phyloP scores from a whole-genome alignment of 2,888 invertebrate species.

The Dorcus parallelipipedus region DNA sequence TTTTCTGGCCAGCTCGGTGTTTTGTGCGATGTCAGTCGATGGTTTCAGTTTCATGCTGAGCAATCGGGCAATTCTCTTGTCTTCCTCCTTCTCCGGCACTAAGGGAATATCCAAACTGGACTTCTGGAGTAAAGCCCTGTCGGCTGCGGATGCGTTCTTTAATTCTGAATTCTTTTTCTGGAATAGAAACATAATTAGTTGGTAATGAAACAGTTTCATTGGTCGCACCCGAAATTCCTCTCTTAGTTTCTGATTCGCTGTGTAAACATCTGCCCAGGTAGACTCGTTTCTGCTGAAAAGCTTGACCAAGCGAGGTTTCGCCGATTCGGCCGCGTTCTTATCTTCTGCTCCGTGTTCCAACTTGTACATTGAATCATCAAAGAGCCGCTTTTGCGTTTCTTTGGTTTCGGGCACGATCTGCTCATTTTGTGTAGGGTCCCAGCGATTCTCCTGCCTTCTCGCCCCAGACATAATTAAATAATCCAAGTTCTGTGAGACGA shows the following conservation, averaged over 20 bases:
- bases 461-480: conserved; percentile 95
- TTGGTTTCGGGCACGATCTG: conserved; percentile 92
- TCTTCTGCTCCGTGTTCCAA: conserved; percentile 90
- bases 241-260: conserved; percentile 81
- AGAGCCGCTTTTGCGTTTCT: conserved; percentile 81
- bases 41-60: conserved; percentile 67
- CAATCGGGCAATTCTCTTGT: conserved; percentile 74
- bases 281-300: conserved; percentile 76
- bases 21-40: conserved; percentile 59
- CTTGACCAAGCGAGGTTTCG: conserved; percentile 69
- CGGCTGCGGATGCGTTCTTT: conserved; percentile 63
- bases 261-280: conserved; percentile 89
- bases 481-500: conserved; percentile 79
- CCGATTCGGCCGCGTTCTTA: conserved; percentile 63
- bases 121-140: conserved; percentile 68
- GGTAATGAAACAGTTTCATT: neutral
- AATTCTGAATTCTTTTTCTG: conserved; percentile 73
- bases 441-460: conserved; percentile 92
- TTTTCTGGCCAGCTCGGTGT: conserved; percentile 39
- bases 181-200: conserved; percentile 26
- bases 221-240: conserved; percentile 75
- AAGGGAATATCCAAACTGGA: conserved; percentile 75
- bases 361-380: conserved; percentile 97
- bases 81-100: conserved; percentile 76
- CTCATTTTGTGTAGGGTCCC: conserved; percentile 96